Base-by-base conservation (phyloP, 2,888 invertebrate species). In the Andrena flavipes region DNA sequence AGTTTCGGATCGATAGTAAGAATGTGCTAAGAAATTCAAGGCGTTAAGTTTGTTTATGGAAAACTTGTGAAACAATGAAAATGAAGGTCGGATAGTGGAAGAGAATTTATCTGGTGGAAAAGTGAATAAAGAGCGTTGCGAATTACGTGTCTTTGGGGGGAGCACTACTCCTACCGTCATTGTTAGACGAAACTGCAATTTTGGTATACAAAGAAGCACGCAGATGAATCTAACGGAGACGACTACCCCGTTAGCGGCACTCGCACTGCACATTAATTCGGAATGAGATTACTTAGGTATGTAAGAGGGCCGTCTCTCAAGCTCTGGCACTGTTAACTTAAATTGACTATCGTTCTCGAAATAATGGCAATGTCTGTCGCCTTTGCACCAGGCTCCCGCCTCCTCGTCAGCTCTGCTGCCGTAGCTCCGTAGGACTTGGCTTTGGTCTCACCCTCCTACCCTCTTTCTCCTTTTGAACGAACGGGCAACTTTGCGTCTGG, bases 281-380 rank as follows among this genome's bases (percentile, higher is more conserved):
- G 68, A 87, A 90, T 88, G 87, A 90, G 89, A 90, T 90, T 88
- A 86, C 88, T 88, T 88, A 83, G 85, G 82, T 83, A 89, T 89
- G 82, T 87, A 79, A 82, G 82, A 84, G 84, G 82, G 77, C 84
- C 83, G 82, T 79, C 88, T 83, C 82, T 79, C 80, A 72, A 77
- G 82, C 83, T 86, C 85, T 70, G 68, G 82, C 81, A 84, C 82
- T 85, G 86, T 88, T 90, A 89, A 90, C 87, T 89, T 87, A 88
- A 91, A 90, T 91, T 89, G 91, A 91, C 89, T 91, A 90, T 90
- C 89, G 84, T 88, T 90, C 88, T 87, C 86, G 86, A 89, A 89
- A 88, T 90, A 90, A 89, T 87, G 84, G 86, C 85, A 69, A 79
- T 76, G 86, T 87, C 88, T 80, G 85, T 85, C 86, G 84, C 84